Conservation (phyloP, 2,888 invertebrate genomes). For the Phasia obesa region DNA sequence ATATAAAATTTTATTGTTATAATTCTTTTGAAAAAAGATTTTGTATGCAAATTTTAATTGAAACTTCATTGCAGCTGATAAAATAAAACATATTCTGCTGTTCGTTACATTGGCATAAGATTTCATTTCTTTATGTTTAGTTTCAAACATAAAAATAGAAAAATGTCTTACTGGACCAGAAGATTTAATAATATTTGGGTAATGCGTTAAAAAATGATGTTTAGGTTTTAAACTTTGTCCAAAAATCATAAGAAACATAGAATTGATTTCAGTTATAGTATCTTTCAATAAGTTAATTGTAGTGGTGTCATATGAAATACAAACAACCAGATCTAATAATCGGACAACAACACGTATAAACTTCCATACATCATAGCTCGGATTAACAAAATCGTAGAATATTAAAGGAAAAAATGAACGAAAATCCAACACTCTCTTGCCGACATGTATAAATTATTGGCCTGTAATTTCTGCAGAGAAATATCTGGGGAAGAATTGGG, state of each 20-base stretch:
- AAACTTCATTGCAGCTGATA: constrained; percentile 9
- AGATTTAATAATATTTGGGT: constrained; percentile 4
- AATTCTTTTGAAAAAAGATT: neutral
- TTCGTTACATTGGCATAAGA: constrained; percentile 1
- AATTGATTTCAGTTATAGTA: constrained; percentile 9
- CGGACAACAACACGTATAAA: constrained; percentile 1
- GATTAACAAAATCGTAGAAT: constrained; percentile 4
- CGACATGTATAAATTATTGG: constrained; percentile 19
- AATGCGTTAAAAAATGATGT: constrained; percentile 16
- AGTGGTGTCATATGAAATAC: neutral
- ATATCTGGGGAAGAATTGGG: constrained; percentile 4
- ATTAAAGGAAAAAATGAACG: constrained; percentile 20
- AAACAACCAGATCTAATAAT: constrained; percentile 11
- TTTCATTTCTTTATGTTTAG: constrained; percentile 21
- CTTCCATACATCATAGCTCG: no score
- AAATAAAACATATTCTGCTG: constrained; percentile 1
- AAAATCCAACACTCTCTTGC: constrained; percentile 31
- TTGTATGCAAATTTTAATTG: constrained; percentile 8
- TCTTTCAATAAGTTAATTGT: constrained; percentile 1
- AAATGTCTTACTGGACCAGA: constrained; percentile 16
- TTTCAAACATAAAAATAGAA: constrained; percentile 9
- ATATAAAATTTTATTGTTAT: constrained; percentile 1
- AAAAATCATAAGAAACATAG: constrained; percentile 4
- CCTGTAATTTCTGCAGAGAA: neutral
- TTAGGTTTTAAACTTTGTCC: constrained; percentile 12